These are phyloP conservation scores for Axea sp. DNA, from an alignment of 2,888 invertebrate genomes.

Conservation along the genomic window DNA sequence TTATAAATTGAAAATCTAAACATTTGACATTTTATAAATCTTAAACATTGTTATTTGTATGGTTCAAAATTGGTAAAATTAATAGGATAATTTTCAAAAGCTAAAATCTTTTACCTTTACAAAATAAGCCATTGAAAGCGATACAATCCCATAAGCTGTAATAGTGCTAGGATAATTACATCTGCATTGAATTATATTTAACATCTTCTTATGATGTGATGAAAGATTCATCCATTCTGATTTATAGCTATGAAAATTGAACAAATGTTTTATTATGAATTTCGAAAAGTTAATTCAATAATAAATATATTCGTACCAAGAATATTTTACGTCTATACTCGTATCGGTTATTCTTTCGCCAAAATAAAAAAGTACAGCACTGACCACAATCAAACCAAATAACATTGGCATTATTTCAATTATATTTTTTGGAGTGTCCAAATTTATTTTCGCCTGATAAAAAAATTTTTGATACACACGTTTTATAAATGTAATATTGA, in stretches of 20 bases:
- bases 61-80: too few relatives aligned
- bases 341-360: slow-evolving; percentile 7
- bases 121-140: slow-evolving; percentile 21
- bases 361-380: slow-evolving; percentile 1
- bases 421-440: slow-evolving; percentile 10
- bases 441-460: slow-evolving; percentile 11
- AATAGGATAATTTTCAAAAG: too few relatives aligned
- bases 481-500: too few relatives aligned
- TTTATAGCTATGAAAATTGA: slow-evolving; percentile 14
- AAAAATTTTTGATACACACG: too few relatives aligned
- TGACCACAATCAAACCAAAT: slow-evolving; percentile 10
- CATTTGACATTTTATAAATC: too few relatives aligned
- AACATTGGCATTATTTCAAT: slow-evolving; percentile 8
- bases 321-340: slow-evolving; percentile 3
- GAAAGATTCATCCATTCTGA: slow-evolving; percentile 15
- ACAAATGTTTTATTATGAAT: not conserved
- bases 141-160: slow-evolving; percentile 16
- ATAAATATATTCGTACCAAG: not conserved
- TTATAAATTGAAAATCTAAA: too few relatives aligned
- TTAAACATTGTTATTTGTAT: too few relatives aligned
- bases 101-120: slow-evolving; percentile 10
- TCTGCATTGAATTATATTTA: slow-evolving; percentile 25
- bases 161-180: slow-evolving; percentile 4
- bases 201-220: slow-evolving; percentile 10
- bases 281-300: not conserved